These are phyloP conservation scores for Indri indri DNA, from an alignment of 2,113 vertebrate genomes.

Conservation along the genomic window DNA sequence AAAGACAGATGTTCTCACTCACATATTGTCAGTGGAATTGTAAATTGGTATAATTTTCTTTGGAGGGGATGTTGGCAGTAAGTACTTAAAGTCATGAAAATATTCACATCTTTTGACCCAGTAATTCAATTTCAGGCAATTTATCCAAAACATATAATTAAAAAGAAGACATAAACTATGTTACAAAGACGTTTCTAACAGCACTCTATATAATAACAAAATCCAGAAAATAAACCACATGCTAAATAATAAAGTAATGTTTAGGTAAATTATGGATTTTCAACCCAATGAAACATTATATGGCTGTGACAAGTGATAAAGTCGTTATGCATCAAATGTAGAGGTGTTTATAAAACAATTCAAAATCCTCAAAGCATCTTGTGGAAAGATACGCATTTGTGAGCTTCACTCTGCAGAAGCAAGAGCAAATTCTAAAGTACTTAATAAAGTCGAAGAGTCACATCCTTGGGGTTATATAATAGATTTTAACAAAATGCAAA, in stretches of 20 bases:
- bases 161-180: background rate
- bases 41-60: background rate
- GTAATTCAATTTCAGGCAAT: constrained; percentile 23
- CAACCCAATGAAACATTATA: background rate
- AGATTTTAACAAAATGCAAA: constrained; percentile 13
- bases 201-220: background rate
- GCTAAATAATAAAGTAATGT: background rate
- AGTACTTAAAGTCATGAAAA: background rate
- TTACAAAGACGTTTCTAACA: background rate
- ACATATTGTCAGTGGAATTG: background rate
- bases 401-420: background rate
- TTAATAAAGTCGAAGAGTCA: background rate
- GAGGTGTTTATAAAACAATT: background rate
- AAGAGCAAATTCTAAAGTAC: background rate
- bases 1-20: background rate
- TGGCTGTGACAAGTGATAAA: background rate
- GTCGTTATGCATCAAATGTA: background rate
- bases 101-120: background rate
- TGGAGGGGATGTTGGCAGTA: background rate
- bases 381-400: background rate
- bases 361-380: background rate
- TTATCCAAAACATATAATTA: constrained; percentile 32
- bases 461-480: background rate
- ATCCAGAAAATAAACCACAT: background rate
- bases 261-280: background rate